Evolutionary conservation across 2,888 invertebrate species (phyloP).

Genomic region (Melangyna quadrimaculata): DNA sequence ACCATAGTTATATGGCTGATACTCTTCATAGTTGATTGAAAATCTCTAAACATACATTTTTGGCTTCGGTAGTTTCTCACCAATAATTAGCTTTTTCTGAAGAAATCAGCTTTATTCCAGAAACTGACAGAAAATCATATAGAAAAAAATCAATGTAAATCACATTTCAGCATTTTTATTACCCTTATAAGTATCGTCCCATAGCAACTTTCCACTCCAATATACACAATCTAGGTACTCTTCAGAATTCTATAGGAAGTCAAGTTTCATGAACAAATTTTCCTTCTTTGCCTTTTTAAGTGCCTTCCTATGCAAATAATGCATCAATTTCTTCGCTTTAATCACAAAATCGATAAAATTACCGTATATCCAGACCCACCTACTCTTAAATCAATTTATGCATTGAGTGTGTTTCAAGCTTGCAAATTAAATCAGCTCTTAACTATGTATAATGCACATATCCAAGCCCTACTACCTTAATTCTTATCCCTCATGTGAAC

Average conservation of each 20-base stretch:
- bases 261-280: neutral
- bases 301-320: neutral
- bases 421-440: slow-evolving; percentile 14
- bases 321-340: neutral
- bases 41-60: too few relatives aligned
- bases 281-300: neutral
- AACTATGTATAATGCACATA: slow-evolving; percentile 7
- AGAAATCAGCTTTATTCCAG: too few relatives aligned
- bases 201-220: neutral
- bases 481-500: slow-evolving; percentile 44
- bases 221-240: neutral
- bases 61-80: too few relatives aligned
- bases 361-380: neutral
- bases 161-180: neutral
- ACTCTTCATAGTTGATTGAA: too few relatives aligned
- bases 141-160: too few relatives aligned
- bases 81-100: too few relatives aligned
- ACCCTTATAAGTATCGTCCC: neutral
- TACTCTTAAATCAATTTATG: slow-evolving; percentile 55
- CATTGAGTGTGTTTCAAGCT: slow-evolving; percentile 38
- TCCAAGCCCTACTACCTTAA: slow-evolving; percentile 4
- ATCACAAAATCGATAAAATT: slow-evolving; percentile 21
- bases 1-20: too few relatives aligned
- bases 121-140: too few relatives aligned
- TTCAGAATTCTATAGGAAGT: neutral